Evolutionary conservation across 1,140 invertebrate species (phyloP), one percentile per base, ranked within the genome.

Genomic region (Drosophila lacteicornis): DNA sequence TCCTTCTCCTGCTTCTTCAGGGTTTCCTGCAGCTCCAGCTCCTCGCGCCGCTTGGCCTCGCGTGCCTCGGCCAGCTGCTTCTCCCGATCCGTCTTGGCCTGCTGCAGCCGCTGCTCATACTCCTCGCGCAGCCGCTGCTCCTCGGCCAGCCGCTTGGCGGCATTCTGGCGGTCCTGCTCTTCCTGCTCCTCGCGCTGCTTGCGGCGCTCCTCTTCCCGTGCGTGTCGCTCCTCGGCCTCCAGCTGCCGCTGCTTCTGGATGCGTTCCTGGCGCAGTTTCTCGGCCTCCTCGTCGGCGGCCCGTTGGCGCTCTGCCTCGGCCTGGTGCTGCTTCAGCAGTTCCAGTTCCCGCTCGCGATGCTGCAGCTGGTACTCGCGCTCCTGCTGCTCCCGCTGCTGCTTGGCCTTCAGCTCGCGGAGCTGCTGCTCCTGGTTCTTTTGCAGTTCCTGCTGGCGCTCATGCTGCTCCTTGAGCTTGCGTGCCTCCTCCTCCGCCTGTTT

Each of bases 11-110:
- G 83, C 47, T 82, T 68, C 59, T 86, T 61, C 4, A 82, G 43
- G 17, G 66, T 65, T n/a, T 80, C 76, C 15, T 91, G 60, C 4
- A 91, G 60, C 36, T 57, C 71, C 43, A 82, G 61, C 11, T 92
- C 71, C 9, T 91, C 77, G 3, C 73, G 81, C 3, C 87, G 81
- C 67, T 88, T 88, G 4, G 77, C 80, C 61, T 92, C 91, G n/a
- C 76, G 73, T 4, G 79, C 80, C 58, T 92, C 86, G 7, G 90
- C 80, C 47, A 91, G 50, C 27, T 69, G 49, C 2, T 79, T 78
- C 65, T 91, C 91, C 38, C 84, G 75, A 15, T 92, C 91, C 3
- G 73, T 51, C 53, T 91, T 84, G 30, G 83, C 79, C 63, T 80
- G 60, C 30, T 67, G 71, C 6, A 88, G 30, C 2, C 58, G 77